Conservation (phyloP, 2,113 vertebrate genomes). For the Pantherophis guttatus region DNA sequence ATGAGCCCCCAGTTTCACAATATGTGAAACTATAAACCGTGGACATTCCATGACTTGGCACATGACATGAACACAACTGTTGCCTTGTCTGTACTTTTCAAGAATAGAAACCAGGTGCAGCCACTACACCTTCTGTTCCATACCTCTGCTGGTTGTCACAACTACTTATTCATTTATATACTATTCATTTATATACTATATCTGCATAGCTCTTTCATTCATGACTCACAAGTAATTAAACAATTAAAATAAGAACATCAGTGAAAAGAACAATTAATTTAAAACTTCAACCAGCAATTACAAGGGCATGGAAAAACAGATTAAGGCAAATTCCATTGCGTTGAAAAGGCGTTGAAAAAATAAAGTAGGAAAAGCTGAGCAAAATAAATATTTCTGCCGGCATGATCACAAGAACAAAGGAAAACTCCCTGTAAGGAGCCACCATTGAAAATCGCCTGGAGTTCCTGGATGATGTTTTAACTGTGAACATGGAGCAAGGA, state of each 20-base stretch:
- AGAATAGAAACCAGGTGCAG: background rate
- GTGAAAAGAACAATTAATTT: background rate
- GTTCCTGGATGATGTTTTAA: background rate
- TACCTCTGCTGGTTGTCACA: background rate
- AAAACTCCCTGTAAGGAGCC: background rate
- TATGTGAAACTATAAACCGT: background rate
- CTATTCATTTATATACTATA: background rate
- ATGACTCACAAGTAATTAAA: background rate
- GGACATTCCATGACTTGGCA: background rate
- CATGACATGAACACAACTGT: background rate
- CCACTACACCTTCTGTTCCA: background rate
- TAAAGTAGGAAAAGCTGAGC: background rate
- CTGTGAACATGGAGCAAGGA: background rate
- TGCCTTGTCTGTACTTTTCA: background rate
- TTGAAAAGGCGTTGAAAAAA: background rate
- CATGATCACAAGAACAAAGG: background rate
- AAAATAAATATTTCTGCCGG: background rate
- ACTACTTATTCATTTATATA: background rate
- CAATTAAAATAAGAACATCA: background rate
- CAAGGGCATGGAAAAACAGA: background rate
- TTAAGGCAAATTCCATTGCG: background rate
- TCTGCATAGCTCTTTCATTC: background rate
- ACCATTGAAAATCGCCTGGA: background rate
- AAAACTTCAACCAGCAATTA: background rate
- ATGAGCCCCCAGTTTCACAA: background rate